These are phyloP conservation scores for Agonopterix arenella DNA, from an alignment of 2,888 invertebrate species.

Conservation along the genomic window DNA sequence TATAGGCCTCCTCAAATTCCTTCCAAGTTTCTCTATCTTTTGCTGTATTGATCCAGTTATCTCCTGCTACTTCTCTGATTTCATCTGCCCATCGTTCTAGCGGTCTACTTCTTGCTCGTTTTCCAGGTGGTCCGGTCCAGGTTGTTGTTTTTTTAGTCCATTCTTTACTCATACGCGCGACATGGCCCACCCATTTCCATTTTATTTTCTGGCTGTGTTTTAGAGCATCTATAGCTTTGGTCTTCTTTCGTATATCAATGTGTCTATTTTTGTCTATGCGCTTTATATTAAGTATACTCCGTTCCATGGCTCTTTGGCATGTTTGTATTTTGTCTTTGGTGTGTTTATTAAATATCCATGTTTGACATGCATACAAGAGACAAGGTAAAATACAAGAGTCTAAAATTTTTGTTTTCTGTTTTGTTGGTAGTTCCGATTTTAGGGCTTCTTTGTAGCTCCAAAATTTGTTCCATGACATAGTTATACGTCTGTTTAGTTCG, in stretches of 20 bases:
- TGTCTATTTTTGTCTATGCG: conserved; percentile 1
- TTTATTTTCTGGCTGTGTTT: conserved; percentile 4
- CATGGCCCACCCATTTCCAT: conserved; percentile 10
- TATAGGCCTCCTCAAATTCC: not conserved
- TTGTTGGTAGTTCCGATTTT: conserved; percentile 1
- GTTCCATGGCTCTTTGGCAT: conserved; percentile 6
- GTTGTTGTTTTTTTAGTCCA: too few species aligned
- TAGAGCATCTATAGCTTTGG: conserved; percentile 4
- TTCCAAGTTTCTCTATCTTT: too few species aligned
- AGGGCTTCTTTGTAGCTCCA: conserved; percentile 6
- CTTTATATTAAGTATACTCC: conserved; percentile 5
- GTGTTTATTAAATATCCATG: conserved; percentile 6
- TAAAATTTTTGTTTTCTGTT: conserved; percentile 3
- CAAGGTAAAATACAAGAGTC: conserved; percentile 4
- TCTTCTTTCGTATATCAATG: conserved; percentile 3
- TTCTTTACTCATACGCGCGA: too few species aligned
- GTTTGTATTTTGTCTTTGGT: conserved; percentile 1
- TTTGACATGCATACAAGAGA: conserved; percentile 6
- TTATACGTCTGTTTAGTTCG: conserved; percentile 1
- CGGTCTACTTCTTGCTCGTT: too few species aligned
- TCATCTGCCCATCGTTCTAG: too few species aligned
- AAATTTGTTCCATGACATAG: conserved; percentile 5
- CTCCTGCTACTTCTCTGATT: too few species aligned
- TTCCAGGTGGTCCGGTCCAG: too few species aligned
- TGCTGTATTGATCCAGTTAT: too few species aligned